phyloP scores from a whole-genome alignment of 2,888 invertebrate genomes.

The Yponomeuta plumbellus region DNA sequence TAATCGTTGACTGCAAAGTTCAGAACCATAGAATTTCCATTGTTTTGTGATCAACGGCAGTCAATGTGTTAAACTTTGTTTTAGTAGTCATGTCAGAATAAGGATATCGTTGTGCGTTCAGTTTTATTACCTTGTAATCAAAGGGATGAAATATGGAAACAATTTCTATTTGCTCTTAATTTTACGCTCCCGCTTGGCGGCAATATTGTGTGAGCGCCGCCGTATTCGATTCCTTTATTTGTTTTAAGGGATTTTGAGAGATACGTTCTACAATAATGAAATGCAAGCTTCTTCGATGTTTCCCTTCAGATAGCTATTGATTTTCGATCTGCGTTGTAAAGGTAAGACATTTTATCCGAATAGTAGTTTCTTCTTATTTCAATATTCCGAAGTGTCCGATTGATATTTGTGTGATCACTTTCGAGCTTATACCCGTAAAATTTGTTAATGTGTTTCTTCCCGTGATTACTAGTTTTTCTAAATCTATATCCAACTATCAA shows the following conservation, averaged over 20 bases:
- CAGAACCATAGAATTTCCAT: too few relatives aligned
- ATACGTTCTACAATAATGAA: background rate
- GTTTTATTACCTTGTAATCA: too few relatives aligned
- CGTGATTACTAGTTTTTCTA: background rate
- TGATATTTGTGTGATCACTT: background rate
- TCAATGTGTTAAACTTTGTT: too few relatives aligned
- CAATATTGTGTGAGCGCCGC: too few relatives aligned
- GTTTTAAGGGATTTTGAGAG: background rate
- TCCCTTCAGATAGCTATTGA: background rate
- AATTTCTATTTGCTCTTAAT: too few relatives aligned
- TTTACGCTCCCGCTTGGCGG: too few relatives aligned
- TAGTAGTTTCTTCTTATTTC: background rate
- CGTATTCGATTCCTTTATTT: too few relatives aligned
- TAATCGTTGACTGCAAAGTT: too few relatives aligned
- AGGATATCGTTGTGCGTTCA: too few relatives aligned
- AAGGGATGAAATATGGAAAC: too few relatives aligned
- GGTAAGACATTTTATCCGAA: background rate
- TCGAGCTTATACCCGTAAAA: background rate
- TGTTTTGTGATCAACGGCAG: background rate
- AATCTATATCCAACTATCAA: background rate
- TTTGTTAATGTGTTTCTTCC: background rate
- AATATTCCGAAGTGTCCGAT: background rate
- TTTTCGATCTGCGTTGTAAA: background rate
- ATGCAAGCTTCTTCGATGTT: background rate
- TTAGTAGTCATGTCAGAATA: too few relatives aligned